Evolutionary conservation across 2,797 vertebrate species (phyloP).

Genomic region (Sibirionetta formosa): DNA sequence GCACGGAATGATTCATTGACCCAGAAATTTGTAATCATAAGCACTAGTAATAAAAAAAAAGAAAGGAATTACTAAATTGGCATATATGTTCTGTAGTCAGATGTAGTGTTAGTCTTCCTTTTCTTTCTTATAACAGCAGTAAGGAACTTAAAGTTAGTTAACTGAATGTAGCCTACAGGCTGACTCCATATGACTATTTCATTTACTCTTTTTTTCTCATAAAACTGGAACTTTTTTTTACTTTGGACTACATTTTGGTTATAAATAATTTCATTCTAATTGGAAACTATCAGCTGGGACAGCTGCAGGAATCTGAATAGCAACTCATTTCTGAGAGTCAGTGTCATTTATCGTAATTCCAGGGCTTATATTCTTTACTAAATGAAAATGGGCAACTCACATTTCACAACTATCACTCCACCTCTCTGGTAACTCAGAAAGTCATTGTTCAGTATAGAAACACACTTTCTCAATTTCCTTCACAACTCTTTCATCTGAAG

Average conservation of each 20-base stretch:
- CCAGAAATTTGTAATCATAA: no score
- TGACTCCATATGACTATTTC: background rate
- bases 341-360: background rate
- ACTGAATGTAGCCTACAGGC: background rate
- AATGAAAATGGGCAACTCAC: background rate
- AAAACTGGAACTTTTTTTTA: background rate
- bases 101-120: background rate
- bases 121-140: background rate
- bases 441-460: background rate
- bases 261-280: constrained; percentile 37
- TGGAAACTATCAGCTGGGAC: constrained; percentile 8
- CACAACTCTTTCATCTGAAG: background rate
- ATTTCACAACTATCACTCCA: background rate
- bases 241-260: background rate
- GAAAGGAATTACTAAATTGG: background rate
- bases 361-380: constrained; percentile 15
- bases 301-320: background rate
- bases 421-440: background rate
- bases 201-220: background rate
- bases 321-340: background rate
- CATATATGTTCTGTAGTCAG: background rate
- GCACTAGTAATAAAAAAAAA: no score
- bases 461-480: background rate
- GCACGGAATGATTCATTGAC: no score
- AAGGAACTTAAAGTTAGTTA: background rate